A percentile compares a stretch with the other conserved stretches of the same genome.
phyloP scores from a whole-genome alignment of 53 echinoderm and acorn worm genomes.

The Mesocentrotus franciscanus region DNA sequence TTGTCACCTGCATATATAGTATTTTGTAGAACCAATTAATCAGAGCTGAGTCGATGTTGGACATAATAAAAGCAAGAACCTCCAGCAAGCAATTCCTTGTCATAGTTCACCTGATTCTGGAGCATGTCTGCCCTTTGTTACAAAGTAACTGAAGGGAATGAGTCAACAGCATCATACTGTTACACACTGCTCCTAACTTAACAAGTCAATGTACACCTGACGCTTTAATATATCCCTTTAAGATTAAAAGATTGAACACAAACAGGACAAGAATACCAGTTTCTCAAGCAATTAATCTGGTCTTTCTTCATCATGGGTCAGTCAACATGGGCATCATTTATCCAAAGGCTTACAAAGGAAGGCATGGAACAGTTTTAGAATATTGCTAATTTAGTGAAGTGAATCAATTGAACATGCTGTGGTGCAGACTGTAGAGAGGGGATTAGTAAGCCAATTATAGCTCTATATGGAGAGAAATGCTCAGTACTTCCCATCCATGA shows the following conservation, averaged over 20 bases:
- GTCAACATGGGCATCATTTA: background rate
- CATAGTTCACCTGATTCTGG: background rate
- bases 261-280: background rate
- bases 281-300: background rate
- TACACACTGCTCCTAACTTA: background rate
- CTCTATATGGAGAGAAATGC: background rate
- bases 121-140: constrained; percentile 31
- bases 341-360: background rate
- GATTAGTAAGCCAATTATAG: background rate
- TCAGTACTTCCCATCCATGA: background rate
- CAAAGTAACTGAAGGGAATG: background rate
- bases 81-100: background rate
- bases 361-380: background rate
- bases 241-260: constrained; percentile 37
- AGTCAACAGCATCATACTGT: constrained; percentile 15
- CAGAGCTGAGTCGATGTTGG: no score
- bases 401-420: background rate
- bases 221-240: constrained; percentile 21
- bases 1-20: no score
- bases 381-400: background rate
- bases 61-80: no score
- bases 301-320: background rate
- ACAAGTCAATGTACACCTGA: background rate
- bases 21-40: no score
- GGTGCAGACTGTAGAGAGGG: background rate